Conservation (phyloP, 1,140 invertebrate species). For the Teleopsis dalmanni region DNA sequence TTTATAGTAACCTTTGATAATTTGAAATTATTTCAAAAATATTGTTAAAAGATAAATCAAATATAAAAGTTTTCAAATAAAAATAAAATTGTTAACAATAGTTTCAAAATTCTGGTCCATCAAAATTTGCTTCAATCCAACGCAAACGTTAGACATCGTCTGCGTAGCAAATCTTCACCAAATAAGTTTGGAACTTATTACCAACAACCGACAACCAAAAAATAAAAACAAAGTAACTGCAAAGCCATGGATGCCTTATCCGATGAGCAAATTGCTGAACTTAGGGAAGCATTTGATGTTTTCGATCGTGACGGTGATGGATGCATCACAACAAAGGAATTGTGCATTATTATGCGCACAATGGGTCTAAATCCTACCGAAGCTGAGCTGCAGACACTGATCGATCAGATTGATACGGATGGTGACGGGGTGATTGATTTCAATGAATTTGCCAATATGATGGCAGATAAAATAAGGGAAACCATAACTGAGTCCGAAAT, state of each 20-base stretch:
- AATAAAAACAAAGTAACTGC: no score
- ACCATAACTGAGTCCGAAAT: conserved; percentile 81
- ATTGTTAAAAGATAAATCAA: no score
- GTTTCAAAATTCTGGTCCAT: no score
- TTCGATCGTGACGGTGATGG: conserved; percentile 91
- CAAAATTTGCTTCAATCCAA: no score
- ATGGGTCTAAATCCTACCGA: conserved; percentile 77
- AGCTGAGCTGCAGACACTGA: conserved; percentile 81
- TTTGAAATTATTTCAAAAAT: no score
- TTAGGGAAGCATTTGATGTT: conserved; percentile 87
- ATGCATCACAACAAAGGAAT: conserved; percentile 79
- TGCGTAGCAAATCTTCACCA: no score
- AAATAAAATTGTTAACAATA: no score
- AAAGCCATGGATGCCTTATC: not conserved
- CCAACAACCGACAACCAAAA: no score
- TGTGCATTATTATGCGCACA: conserved; percentile 82
- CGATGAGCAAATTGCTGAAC: conserved; percentile 55
- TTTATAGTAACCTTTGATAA: no score
- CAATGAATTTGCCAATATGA: conserved; percentile 89
- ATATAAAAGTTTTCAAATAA: no score
- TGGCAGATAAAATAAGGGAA: conserved; percentile 90
- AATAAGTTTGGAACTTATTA: no score
- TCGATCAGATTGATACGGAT: conserved; percentile 75
- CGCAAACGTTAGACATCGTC: no score
- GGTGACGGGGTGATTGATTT: conserved; percentile 91